A percentile compares a stretch with the other conserved stretches of the same genome.
Evolutionary conservation across 2,797 vertebrate genomes (phyloP).

Genomic region (Meda fulgida): DNA sequence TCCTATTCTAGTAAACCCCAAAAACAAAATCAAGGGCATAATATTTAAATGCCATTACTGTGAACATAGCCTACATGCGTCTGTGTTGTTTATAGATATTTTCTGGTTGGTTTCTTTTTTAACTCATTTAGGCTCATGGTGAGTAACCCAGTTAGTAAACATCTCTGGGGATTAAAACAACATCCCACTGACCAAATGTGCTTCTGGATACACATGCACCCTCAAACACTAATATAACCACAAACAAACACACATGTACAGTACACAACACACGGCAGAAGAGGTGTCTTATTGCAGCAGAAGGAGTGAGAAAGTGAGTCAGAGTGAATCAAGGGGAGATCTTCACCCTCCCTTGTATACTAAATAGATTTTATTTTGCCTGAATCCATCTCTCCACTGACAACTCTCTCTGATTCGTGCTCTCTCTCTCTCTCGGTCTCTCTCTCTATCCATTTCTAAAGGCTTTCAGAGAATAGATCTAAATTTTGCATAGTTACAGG

Average conservation of each 20-base stretch:
- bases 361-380: constrained; percentile 14
- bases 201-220: constrained; percentile 24
- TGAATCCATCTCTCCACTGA: constrained; percentile 24
- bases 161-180: constrained; percentile 14
- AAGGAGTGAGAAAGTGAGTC: constrained; percentile 39
- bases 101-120: constrained; percentile 4
- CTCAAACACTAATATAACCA: constrained; percentile 23
- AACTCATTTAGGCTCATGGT: constrained; percentile 10
- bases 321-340: constrained; percentile 31
- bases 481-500: constrained; percentile 48
- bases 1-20: background rate
- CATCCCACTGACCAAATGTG: constrained; percentile 42
- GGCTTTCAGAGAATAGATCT: constrained; percentile 24
- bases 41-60: background rate
- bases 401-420: constrained; percentile 11
- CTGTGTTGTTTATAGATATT: background rate
- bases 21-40: background rate
- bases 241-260: constrained; percentile 31
- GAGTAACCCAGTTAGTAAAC: constrained; percentile 34
- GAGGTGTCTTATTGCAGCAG: constrained; percentile 15
- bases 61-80: background rate
- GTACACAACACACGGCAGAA: constrained; percentile 5
- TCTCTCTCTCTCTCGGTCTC: background rate
- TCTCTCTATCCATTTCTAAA: constrained; percentile 24
- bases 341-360: constrained; percentile 32